Base-by-base conservation (phyloP, 2,797 vertebrate genomes). In the Phaenicophaeus curvirostris region DNA sequence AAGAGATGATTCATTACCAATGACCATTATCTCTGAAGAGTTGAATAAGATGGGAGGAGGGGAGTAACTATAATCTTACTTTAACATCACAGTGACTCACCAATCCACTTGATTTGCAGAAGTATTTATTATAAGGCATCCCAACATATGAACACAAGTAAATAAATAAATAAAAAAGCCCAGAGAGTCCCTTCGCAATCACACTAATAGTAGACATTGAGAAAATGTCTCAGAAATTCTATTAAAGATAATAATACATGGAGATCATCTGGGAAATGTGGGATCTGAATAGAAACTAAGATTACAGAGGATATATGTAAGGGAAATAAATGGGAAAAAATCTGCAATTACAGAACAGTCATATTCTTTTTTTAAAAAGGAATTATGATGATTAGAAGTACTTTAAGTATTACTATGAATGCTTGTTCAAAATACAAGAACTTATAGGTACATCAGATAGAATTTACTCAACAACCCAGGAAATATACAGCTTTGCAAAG, bases 61-160 rank as follows among this genome's bases (percentile, higher is more conserved):
- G 27, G 41, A 41, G 9, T 44, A 62, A 86, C 71, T 48, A 24
- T 15, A 74, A 72, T 41, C 57, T 62, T 74, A 80, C 42, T 75
- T 71, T 7, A 81, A 54, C 81, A 74, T 17, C 46, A 50, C 61
- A 75, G 44, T 95, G 96, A 96, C 76, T 97, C 91, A 96, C 46
- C 24, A 82, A 89, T 39, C 17, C 87, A 85, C 37, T 94, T 75
- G 62, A 75, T n/a, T 93, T 46, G 76, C 89, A 20, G 37, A 77
- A 65, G 51, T 11, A 71, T 76, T 42, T 73, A 77, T 41, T 65
- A 79, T 44, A 67, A 87, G 7, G 28, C 57, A 71, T 44, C 92
- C 59, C 63, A 79, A 63, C 31, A 46, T 1, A 41, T 12, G 30
- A 75, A 53, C 51, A 71, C 21, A 50, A n/a, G 41, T 37, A 92